Percentiles rank a stretch among this genome's conserved stretches.
phyloP scores from a whole-genome alignment of 2,113 vertebrate species.

The Bos indicus region DNA sequence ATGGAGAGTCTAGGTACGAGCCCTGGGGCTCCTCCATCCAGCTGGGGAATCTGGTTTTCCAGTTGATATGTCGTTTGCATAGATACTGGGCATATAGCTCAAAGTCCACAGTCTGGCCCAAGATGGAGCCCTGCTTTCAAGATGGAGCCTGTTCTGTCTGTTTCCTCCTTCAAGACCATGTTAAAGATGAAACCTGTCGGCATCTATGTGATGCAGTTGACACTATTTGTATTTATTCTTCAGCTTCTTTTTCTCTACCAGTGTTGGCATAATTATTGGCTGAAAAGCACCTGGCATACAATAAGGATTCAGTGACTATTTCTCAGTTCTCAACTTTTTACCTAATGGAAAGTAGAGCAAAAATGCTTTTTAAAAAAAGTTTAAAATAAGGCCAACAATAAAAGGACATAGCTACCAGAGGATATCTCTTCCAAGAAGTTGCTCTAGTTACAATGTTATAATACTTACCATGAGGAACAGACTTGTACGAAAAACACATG shows the following conservation, averaged over 20 bases:
- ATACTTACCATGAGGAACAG: not conserved
- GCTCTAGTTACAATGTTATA: not conserved
- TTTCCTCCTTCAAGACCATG: not conserved
- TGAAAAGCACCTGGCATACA: not conserved
- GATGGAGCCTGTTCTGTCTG: not conserved
- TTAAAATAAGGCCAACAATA: not conserved
- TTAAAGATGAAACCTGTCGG: not conserved
- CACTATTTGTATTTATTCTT: not conserved
- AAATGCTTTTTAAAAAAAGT: not conserved
- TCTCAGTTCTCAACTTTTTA: not conserved
- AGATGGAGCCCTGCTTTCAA: not conserved
- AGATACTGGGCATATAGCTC: not conserved
- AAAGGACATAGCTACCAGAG: not conserved
- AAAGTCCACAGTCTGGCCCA: accelerated
- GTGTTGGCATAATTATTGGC: too few species aligned
- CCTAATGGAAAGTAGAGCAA: not conserved
- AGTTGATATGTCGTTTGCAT: not conserved
- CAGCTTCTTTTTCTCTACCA: not conserved
- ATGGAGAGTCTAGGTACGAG: not conserved
- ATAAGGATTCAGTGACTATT: not conserved
- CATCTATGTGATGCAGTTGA: not conserved
- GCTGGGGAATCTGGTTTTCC: not conserved
- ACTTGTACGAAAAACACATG: not conserved
- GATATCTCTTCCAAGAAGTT: not conserved
- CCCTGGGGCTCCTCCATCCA: accelerated